Base-by-base conservation (phyloP, 2,113 vertebrate genomes). In the Phylloscopus trochilus region DNA sequence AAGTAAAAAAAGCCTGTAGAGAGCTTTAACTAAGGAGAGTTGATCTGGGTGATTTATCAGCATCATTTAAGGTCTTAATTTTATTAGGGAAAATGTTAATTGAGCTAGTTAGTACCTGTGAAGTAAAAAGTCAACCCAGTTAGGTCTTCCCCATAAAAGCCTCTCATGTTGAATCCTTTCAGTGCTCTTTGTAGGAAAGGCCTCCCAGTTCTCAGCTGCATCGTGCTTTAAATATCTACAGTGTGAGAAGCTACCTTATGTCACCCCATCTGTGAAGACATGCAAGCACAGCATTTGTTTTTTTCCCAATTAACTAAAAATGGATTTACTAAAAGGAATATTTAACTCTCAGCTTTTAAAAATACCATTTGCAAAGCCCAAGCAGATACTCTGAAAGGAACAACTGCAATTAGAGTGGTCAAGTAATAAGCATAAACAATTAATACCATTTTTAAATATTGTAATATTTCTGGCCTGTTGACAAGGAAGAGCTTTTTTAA, bases 241-340 rank as follows among this genome's bases (percentile, higher is more conserved):
- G 35, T 16, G 28, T 60, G 68, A 92, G 73, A 86, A 92, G 28
- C n/a, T 73, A 44, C 73, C 69, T 74, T 84, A 87, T 87, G 78
- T 73, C 73, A 78, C 15, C 18, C 76, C 28, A 15, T 84, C 92
- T 93, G 83, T 75, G 66, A 92, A 83, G 79, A 89, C 6, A 67
- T 28, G 46, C 69, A 87, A 77, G 53, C 52, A 84, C 17, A 83
- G 15, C 47, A 77, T 66, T 80, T 18, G 9, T 2, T 56, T 87
- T 87, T 81, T 78, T 9, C 37, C 59, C 37, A 84, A 93, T 79
- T 82, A 89, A 81, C 60, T 87, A 84, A 91, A 94, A 91, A 60
- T 23, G 28, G 35, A 70, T 80, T 66, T 39, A 78, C 55, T 83
- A 58, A 84, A 89, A 84, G 19, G n/a, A 89, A 7, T 70, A 58